A percentile compares a stretch with the other conserved stretches of the same genome.
Conservation (phyloP, 64 coral and sea anemone genomes). For the Trachythela sp. region DNA sequence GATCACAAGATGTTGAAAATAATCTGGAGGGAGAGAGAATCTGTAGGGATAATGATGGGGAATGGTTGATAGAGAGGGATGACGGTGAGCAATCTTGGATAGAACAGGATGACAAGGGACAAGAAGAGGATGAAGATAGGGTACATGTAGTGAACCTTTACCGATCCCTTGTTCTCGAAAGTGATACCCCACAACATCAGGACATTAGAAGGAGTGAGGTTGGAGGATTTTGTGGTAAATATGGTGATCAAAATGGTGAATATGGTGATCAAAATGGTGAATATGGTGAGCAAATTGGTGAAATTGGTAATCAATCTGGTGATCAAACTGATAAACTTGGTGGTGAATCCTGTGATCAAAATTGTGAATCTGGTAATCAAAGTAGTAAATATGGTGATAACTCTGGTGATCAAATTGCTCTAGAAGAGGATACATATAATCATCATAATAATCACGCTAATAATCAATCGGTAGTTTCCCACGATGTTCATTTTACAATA, state of each 20-base stretch:
- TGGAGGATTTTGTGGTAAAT: background rate
- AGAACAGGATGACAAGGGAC: background rate
- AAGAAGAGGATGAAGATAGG: background rate
- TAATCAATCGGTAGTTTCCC: background rate
- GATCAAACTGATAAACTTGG: background rate
- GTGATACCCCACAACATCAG: background rate
- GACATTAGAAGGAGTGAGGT: background rate
- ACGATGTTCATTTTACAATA: background rate
- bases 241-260: background rate
- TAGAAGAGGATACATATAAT: background rate
- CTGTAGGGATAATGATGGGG: background rate
- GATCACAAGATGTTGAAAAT: background rate
- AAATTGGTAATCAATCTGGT: background rate
- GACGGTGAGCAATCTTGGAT: background rate
- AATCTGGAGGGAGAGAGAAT: background rate
- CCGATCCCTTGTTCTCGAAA: background rate
- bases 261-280: background rate
- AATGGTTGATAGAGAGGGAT: background rate
- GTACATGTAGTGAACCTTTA: conserved; percentile 1
- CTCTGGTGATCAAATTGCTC: background rate
- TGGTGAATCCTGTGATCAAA: background rate
- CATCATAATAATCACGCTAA: background rate
- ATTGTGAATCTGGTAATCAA: background rate
- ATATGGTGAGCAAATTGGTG: background rate
- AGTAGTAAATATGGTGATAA: background rate